Evolutionary conservation across 2,797 vertebrate genomes (phyloP), one percentile per base, ranked within the genome.

Genomic region (Menidia menidia): DNA sequence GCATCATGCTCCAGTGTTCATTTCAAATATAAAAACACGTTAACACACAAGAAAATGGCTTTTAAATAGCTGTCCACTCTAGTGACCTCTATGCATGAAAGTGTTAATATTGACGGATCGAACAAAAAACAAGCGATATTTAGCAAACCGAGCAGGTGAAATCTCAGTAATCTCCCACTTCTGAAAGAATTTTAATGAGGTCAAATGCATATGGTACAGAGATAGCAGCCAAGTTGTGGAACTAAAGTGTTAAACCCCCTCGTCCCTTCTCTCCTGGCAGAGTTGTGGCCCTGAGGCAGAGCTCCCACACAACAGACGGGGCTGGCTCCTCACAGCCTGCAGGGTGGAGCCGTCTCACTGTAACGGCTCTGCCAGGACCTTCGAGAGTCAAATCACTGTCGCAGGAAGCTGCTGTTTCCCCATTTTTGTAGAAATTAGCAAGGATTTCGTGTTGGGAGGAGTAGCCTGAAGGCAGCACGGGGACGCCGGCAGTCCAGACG

Each of bases 281-380:
- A 7, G 70, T 15, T 52, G 68, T 64, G 81, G 87, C 87, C 86
- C 71, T 81, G 78, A 89, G 89, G 89, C 88, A 84, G 73, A 69
- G 80, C 86, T 88, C 83, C 89, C 87, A 89, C 84, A 73, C 84
- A 82, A 91, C 91, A 92, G 91, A 92, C 84, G 89, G 91, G 89
- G 81, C 87, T 84, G 88, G 81, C 78, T 83, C 73, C 73, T 67
- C 80, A 87, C 90, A 90, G 89, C 87, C 89, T 88, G 91, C 83
- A 87, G 91, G 87, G 91, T 85, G 86, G 88, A 90, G 89, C 86
- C 85, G 87, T 85, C 73, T 86, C 77, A 51, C 80, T 68, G 75
- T 58, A 63, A 62, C 73, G 44, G 66, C 8, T 51, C 84, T 88
- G 85, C 85, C 84, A 89, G 85, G 77, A 63, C 77, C 75, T 77